Evolutionary conservation across 2,797 vertebrate species (phyloP).

Genomic region (Myioborus miniatus): DNA sequence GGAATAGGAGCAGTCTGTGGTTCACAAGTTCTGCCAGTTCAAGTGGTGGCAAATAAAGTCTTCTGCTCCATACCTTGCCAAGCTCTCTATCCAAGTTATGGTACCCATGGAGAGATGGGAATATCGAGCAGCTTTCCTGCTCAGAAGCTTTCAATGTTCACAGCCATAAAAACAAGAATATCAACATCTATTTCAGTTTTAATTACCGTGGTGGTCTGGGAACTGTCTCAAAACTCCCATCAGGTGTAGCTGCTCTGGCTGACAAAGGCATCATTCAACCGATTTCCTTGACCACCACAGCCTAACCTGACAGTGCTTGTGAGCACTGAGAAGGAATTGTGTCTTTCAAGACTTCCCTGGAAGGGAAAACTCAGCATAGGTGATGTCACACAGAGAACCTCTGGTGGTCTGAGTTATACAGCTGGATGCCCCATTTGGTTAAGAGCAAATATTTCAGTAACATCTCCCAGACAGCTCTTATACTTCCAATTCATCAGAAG

Average conservation of each 20-base stretch:
- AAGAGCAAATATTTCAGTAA: not conserved
- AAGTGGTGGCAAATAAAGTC: not conserved
- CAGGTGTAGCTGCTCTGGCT: not conserved
- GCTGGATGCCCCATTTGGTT: not conserved
- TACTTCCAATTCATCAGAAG: not conserved
- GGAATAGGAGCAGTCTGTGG: not conserved
- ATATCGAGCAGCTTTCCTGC: not conserved
- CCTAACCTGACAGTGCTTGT: not conserved
- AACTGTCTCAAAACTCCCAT: not conserved
- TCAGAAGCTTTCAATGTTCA: not conserved
- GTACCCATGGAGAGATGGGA: not conserved
- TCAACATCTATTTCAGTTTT: not conserved
- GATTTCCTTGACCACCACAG: not conserved
- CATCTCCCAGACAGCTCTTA: not conserved
- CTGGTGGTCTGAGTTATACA: not conserved
- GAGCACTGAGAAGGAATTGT: not conserved
- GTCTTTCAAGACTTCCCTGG: not conserved
- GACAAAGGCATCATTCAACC: not conserved
- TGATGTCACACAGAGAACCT: not conserved
- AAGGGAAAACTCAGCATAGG: not conserved
- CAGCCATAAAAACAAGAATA: not conserved
- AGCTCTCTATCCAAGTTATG: not conserved
- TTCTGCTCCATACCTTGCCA: not conserved
- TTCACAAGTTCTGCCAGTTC: not conserved
- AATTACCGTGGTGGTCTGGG: not conserved